These are phyloP conservation scores for Archivesica marissinica DNA, from an alignment of 1,140 invertebrate species.

Conservation along the genomic window DNA sequence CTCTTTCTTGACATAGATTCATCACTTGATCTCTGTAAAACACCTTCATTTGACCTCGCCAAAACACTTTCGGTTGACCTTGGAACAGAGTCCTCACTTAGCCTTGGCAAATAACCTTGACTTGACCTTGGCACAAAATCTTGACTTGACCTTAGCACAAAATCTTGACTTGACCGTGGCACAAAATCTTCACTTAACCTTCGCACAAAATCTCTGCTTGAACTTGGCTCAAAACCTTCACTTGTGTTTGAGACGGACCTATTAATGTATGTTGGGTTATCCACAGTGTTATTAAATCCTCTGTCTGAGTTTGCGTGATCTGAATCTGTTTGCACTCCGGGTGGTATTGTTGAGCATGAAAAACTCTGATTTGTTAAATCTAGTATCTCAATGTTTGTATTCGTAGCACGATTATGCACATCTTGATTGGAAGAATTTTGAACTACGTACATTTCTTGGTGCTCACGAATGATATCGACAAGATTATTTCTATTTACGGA, in stretches of 20 bases:
- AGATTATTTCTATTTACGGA: constrained; percentile 21
- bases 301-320: neutral
- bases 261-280: constrained; percentile 31
- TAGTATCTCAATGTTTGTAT: constrained; percentile 22
- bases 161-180: too few relatives aligned
- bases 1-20: neutral
- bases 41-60: constrained; percentile 1
- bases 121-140: too few relatives aligned
- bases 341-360: constrained; percentile 39
- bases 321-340: neutral
- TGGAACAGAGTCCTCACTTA: too few relatives aligned
- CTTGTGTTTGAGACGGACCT: neutral
- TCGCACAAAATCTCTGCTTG: neutral
- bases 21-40: neutral
- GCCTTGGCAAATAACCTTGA: too few relatives aligned
- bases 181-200: neutral
- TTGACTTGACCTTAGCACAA: too few relatives aligned
- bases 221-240: neutral
- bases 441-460: constrained; percentile 41
- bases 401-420: constrained; percentile 32
- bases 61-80: too few relatives aligned
- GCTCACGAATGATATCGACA: constrained; percentile 46
- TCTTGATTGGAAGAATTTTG: constrained; percentile 58
- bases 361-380: constrained; percentile 36
- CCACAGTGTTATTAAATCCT: constrained; percentile 1